Percentiles rank a stretch among this genome's conserved stretches.
Evolutionary conservation across 2,113 vertebrate species (phyloP).

Genomic region (Antechinus stuartii): DNA sequence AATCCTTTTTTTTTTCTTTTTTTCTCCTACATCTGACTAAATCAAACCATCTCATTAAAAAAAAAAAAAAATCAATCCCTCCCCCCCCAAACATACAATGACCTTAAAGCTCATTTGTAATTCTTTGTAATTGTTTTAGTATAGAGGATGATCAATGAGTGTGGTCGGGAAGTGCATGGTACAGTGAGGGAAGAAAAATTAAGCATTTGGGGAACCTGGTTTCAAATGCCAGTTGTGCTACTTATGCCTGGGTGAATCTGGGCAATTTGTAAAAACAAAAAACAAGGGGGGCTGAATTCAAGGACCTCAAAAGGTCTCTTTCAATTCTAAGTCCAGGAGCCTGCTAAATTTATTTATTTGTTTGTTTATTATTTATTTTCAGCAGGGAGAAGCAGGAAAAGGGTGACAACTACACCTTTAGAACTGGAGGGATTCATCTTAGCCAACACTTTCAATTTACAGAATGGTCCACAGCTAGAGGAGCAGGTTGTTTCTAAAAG

Average conservation of each 20-base stretch:
- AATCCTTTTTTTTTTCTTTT: neutral
- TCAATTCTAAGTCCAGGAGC: neutral
- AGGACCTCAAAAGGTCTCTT: neutral
- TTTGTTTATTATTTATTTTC: neutral
- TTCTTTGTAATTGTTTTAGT: neutral
- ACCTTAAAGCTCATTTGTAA: neutral
- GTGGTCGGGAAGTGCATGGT: neutral
- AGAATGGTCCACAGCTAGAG: neutral
- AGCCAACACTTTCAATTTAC: neutral
- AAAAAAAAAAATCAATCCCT: neutral
- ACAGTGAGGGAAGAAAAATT: neutral
- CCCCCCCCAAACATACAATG: neutral
- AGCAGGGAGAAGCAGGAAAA: neutral
- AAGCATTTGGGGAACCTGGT: neutral
- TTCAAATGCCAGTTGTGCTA: neutral
- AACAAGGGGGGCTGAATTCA: neutral
- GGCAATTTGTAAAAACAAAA: neutral
- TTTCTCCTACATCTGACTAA: accelerated
- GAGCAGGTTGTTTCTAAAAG: neutral
- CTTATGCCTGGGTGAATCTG: neutral
- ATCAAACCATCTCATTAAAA: neutral
- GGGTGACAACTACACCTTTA: neutral
- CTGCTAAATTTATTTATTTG: neutral
- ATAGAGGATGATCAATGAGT: neutral
- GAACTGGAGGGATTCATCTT: neutral